A percentile compares a stretch with the other conserved stretches of the same genome.
phyloP scores from a whole-genome alignment of 2,113 vertebrate species.

The Pangasianodon gigas region DNA sequence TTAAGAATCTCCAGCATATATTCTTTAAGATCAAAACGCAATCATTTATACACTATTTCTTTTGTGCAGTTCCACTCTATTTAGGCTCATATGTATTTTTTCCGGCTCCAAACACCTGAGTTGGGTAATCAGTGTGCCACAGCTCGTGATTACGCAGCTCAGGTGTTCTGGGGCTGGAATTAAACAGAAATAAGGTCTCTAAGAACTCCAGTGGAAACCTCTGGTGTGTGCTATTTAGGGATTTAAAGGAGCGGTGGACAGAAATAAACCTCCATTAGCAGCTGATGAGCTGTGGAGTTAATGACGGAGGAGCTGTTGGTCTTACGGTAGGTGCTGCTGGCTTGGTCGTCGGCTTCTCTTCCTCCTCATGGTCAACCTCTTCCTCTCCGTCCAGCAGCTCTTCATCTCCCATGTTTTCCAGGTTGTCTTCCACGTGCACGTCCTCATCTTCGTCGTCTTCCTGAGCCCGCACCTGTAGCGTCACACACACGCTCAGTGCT shows the following conservation, averaged over 20 bases:
- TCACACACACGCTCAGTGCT: conserved; percentile 67
- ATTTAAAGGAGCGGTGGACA: background rate
- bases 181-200: background rate
- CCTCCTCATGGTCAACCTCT: conserved; percentile 67
- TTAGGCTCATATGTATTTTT: too few species aligned
- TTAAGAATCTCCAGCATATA: too few species aligned
- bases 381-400: conserved; percentile 77
- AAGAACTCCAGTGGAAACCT: background rate
- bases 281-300: background rate
- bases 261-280: background rate
- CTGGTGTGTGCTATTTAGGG: background rate
- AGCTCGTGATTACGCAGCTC: background rate
- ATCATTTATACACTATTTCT: too few species aligned
- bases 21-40: too few species aligned
- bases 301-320: background rate
- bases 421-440: conserved; percentile 73
- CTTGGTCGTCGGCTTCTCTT: conserved; percentile 56
- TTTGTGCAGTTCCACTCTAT: too few species aligned
- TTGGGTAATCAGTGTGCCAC: background rate
- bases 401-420: conserved; percentile 79
- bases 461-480: conserved; percentile 64
- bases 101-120: background rate
- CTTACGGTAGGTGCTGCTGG: conserved; percentile 83
- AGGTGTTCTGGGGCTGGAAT: background rate
- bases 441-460: conserved; percentile 72